phyloP scores from a whole-genome alignment of 2,888 invertebrate species.

The Scaptodrosophila latifasciaeformis region DNA sequence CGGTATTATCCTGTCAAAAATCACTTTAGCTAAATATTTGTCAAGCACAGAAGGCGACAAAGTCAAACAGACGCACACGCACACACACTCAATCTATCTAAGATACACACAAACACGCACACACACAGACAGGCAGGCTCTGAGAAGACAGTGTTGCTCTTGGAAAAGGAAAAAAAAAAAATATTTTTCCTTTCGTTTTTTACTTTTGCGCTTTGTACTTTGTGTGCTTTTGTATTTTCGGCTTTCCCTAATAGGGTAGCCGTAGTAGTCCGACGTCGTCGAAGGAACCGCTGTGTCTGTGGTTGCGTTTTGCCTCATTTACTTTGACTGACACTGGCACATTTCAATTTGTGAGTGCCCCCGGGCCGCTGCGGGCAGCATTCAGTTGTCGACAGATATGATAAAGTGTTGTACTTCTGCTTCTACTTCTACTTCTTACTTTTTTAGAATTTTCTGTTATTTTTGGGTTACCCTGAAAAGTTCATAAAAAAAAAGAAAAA shows the following conservation, averaged over 20 bases:
- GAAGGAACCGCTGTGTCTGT: slow-evolving; percentile 37
- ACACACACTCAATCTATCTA: slow-evolving; percentile 28
- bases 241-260: slow-evolving; percentile 22
- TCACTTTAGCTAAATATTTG: slow-evolving; percentile 63
- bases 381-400: slow-evolving; percentile 54
- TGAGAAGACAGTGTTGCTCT: no score
- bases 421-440: no score
- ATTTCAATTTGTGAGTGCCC: slow-evolving; percentile 57
- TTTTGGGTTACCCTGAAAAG: neutral
- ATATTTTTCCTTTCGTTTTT: slow-evolving; percentile 14
- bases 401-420: slow-evolving; percentile 52
- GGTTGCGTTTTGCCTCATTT: slow-evolving; percentile 59
- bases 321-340: slow-evolving; percentile 52
- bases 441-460: no score
- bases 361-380: slow-evolving; percentile 28
- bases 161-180: no score
- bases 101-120: neutral
- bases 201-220: slow-evolving; percentile 6
- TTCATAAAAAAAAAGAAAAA: neutral
- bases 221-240: slow-evolving; percentile 11
- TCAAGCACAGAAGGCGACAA: slow-evolving; percentile 40
- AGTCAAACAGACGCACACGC: slow-evolving; percentile 36
- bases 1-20: slow-evolving; percentile 46
- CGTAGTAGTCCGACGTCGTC: no score
- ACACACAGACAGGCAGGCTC: slow-evolving; percentile 24